Percentiles rank a stretch among this genome's conserved stretches.
Evolutionary conservation across 2,888 invertebrate species (phyloP).

Genomic region (Ormyrus labotus): DNA sequence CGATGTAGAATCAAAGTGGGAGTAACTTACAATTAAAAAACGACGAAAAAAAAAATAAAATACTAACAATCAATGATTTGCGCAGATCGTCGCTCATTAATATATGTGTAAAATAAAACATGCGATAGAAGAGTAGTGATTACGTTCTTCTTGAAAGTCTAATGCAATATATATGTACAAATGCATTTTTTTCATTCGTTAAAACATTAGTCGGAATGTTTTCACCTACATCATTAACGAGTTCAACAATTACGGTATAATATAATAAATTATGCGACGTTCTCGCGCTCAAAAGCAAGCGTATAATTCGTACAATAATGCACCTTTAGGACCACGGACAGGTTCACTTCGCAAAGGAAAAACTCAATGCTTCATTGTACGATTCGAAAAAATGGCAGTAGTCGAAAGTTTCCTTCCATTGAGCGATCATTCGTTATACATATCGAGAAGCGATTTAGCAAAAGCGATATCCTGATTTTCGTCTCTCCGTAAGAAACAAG

Average conservation of each 20-base stretch:
- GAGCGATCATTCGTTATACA: not conserved
- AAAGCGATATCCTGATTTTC: too few relatives aligned
- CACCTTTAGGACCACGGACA: not conserved
- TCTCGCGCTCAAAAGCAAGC: conserved; percentile 24
- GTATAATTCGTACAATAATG: conserved; percentile 19
- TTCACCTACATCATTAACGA: conserved; percentile 13
- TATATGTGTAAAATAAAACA: conserved; percentile 9
- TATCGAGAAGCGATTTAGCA: conserved; percentile 8
- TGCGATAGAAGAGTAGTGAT: conserved; percentile 3
- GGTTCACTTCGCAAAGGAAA: conserved; percentile 6
- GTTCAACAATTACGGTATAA: conserved; percentile 31
- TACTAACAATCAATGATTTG: not conserved
- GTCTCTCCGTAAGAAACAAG: not conserved
- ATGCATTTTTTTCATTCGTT: not conserved
- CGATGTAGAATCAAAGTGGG: conserved; percentile 25
- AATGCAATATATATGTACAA: conserved; percentile 33
- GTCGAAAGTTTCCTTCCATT: conserved; percentile 24
- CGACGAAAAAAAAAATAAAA: not conserved
- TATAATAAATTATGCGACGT: conserved; percentile 42
- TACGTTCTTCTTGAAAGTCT: conserved; percentile 6
- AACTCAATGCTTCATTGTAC: conserved; percentile 25
- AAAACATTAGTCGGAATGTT: conserved; percentile 38
- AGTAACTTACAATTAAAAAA: conserved; percentile 18
- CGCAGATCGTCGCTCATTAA: conserved; percentile 9
- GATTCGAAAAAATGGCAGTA: conserved; percentile 39